phyloP scores from a whole-genome alignment of 2,113 vertebrate species.

The Sebastes schlegelii region DNA sequence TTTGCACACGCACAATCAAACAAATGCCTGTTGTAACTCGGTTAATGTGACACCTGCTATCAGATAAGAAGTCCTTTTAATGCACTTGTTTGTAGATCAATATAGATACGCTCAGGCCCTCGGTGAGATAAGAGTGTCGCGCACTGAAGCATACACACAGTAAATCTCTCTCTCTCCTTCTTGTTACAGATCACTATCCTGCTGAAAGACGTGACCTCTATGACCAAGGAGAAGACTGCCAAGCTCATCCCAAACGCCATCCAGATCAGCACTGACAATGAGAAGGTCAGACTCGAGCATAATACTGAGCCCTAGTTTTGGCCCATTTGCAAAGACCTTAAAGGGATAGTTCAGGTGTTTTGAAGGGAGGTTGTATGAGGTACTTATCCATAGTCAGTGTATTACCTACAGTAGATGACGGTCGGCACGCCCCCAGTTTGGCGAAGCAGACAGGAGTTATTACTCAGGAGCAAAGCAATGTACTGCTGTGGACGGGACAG shows the following conservation, averaged over 20 bases:
- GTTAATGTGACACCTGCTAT: conserved; percentile 27
- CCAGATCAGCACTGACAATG: conserved; percentile 91
- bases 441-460: too few relatives aligned
- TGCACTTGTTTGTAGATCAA: conserved; percentile 49
- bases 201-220: conserved; percentile 90
- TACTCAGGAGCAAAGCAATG: too few relatives aligned
- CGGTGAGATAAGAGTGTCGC: conserved; percentile 24
- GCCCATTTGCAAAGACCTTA: not conserved
- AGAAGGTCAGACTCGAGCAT: conserved; percentile 80
- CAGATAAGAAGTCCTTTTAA: conserved; percentile 45
- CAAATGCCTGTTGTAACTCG: not conserved
- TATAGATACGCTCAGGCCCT: conserved; percentile 33
- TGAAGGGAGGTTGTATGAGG: too few relatives aligned
- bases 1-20: conserved; percentile 10
- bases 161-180: conserved; percentile 7
- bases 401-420: too few relatives aligned
- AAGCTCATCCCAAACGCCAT: conserved; percentile 95
- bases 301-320: not conserved
- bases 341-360: too few relatives aligned
- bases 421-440: too few relatives aligned
- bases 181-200: conserved; percentile 88
- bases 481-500: too few relatives aligned
- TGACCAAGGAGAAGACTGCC: conserved; percentile 94
- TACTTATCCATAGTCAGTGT: too few relatives aligned
- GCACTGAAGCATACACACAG: not conserved